phyloP scores from a whole-genome alignment of 2,888 invertebrate species.

The Acanthacorydalis orientalis region DNA sequence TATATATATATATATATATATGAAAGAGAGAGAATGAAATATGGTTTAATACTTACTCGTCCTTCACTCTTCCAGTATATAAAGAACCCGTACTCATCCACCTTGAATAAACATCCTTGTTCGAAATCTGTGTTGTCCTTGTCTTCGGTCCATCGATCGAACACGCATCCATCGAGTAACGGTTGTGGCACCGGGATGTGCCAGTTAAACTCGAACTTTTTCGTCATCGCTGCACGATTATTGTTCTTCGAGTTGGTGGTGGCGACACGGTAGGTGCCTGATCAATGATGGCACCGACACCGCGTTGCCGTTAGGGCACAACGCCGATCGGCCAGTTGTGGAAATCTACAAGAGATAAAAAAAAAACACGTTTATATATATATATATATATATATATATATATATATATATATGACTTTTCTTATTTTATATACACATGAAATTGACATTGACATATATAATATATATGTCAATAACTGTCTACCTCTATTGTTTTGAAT shows the following conservation, averaged over 20 bases:
- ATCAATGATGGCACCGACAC: not conserved
- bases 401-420: not conserved
- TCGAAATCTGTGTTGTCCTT: slow-evolving; percentile 84
- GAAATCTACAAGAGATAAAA: not conserved
- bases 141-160: slow-evolving; percentile 98
- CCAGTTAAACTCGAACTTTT: slow-evolving; percentile 98
- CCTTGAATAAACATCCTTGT: slow-evolving; percentile 76
- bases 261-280: not conserved
- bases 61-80: slow-evolving; percentile 97
- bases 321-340: not conserved
- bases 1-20: too few species aligned
- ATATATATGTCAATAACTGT: too few species aligned
- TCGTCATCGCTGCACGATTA: slow-evolving; percentile 54
- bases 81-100: slow-evolving; percentile 95
- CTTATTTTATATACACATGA: not conserved
- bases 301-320: not conserved
- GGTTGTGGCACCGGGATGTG: slow-evolving; percentile 84
- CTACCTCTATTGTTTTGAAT: too few species aligned
- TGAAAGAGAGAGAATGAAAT: not conserved
- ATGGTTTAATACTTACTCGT: slow-evolving; percentile 40
- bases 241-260: not conserved
- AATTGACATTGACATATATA: too few species aligned
- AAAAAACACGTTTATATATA: not conserved
- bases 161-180: slow-evolving; percentile 67
- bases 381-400: not conserved